Base-by-base conservation (phyloP, 2,888 invertebrate genomes). In the Apodemia duryi region DNA sequence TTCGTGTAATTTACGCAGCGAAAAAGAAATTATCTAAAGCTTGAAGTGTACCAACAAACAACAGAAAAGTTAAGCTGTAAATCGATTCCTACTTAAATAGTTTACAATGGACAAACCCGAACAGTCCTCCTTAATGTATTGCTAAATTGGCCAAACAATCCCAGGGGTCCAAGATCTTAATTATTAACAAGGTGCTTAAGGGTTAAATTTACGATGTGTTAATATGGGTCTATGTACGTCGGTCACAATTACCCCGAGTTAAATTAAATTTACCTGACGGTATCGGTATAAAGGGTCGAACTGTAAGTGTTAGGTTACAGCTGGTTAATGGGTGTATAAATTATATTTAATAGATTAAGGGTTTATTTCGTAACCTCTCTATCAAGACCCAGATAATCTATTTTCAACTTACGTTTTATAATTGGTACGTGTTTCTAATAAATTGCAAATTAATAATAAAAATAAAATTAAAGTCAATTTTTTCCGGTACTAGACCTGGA, bases 121-220 rank as follows among this genome's bases (percentile, higher is more conserved):
- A 77, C 81, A 77, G 78, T 82, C 81, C 74, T 78, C 79, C 80
- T 70, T 79, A 78, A 76, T 75, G 71, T 71, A 82, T 83, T 79
- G 81, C 79, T 79, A 83, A 86, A 86, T 87, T 86, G 86, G 82
- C 71, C 69, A 66, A 75, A 72, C 72, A 71, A 66, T 70, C 68
- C 72, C 65, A 72, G 70, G 72, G 73, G 80, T 73, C 77, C 78
- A 75, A 82, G 81, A 86, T 85, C 89, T 85, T 86, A 88, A 88
- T 90, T 89, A 90, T 88, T 88, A 88, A 82, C 85, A 86, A 88
- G 88, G 88, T 88, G 84, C 84, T 89, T 83, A 81, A 80, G 86
- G 88, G 86, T 85, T 84, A 79, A 88, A 89, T 88, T 87, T 89
- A 88, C 86, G 85, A 87, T 77, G 87, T 89, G 90, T 86, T 90